A percentile compares a stretch with the other conserved stretches of the same genome.
Conservation (phyloP, 2,113 vertebrate genomes). For the Phylloscopus trochilus region DNA sequence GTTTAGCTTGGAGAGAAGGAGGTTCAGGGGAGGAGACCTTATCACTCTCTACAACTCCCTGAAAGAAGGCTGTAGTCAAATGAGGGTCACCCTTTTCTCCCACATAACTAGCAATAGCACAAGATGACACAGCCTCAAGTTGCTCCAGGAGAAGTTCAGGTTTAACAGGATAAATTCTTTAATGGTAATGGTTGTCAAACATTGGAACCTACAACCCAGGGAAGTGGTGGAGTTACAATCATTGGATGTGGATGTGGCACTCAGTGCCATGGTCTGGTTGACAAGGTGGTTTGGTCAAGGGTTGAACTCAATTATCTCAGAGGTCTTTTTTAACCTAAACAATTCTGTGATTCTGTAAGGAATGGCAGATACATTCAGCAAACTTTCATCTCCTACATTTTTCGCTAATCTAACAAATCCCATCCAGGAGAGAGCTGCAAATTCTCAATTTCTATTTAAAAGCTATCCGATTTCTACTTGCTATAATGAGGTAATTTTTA, state of each 20-base stretch:
- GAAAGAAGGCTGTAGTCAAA: not conserved
- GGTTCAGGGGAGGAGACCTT: not conserved
- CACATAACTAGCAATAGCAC: not conserved
- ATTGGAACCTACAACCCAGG: not conserved
- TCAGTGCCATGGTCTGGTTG: not conserved
- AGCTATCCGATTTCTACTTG: not conserved
- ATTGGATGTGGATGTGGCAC: not conserved
- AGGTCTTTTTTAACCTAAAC: not conserved
- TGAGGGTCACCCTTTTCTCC: not conserved
- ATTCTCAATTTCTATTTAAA: not conserved
- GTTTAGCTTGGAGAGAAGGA: not conserved
- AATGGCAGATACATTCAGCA: not conserved
- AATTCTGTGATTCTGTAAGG: not conserved
- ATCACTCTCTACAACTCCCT: not conserved
- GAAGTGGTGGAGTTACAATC: not conserved
- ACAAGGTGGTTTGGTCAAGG: not conserved
- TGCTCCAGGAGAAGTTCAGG: not conserved
- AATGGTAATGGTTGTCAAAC: not conserved
- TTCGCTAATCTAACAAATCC: not conserved
- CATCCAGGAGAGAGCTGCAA: not conserved
- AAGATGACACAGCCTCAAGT: not conserved
- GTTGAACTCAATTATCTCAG: not conserved
- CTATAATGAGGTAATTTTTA: not conserved
- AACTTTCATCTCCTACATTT: not conserved
- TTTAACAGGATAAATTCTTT: not conserved